A percentile compares a stretch with the other conserved stretches of the same genome.
phyloP scores from a whole-genome alignment of 2,888 invertebrate species.

The Apodemia mormo region DNA sequence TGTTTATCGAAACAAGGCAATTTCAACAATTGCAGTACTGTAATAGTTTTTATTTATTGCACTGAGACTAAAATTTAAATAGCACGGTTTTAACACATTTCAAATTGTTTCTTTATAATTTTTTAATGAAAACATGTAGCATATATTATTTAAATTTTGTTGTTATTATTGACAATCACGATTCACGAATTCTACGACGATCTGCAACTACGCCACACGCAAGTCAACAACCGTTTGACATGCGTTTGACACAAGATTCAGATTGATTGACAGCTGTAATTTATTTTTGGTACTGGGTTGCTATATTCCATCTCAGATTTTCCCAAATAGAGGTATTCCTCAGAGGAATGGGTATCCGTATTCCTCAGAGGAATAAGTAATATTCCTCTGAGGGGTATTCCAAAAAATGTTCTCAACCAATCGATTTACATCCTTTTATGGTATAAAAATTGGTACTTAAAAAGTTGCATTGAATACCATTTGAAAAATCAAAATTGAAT shows the following conservation, averaged over 20 bases:
- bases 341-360: too few species aligned
- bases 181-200: constrained; percentile 24
- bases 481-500: too few species aligned
- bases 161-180: constrained; percentile 36
- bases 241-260: constrained; percentile 47
- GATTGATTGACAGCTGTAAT: too few species aligned
- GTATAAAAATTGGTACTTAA: too few species aligned
- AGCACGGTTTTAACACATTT: not conserved
- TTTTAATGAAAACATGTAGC: not conserved
- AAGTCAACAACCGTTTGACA: constrained; percentile 73
- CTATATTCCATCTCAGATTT: too few species aligned
- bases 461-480: too few species aligned
- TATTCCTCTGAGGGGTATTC: too few species aligned
- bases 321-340: too few species aligned
- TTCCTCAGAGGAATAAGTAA: too few species aligned
- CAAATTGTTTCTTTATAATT: not conserved
- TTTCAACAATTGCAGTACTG: constrained; percentile 24
- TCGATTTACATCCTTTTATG: too few species aligned
- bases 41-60: constrained; percentile 25
- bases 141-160: constrained; percentile 38
- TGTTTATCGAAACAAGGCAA: constrained; percentile 35
- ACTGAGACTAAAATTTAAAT: not conserved
- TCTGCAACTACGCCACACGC: constrained; percentile 15
- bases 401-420: too few species aligned
- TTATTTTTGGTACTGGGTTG: too few species aligned